Evolutionary conservation across 2,888 invertebrate species (phyloP).

Genomic region (Drosophila lacicola): DNA sequence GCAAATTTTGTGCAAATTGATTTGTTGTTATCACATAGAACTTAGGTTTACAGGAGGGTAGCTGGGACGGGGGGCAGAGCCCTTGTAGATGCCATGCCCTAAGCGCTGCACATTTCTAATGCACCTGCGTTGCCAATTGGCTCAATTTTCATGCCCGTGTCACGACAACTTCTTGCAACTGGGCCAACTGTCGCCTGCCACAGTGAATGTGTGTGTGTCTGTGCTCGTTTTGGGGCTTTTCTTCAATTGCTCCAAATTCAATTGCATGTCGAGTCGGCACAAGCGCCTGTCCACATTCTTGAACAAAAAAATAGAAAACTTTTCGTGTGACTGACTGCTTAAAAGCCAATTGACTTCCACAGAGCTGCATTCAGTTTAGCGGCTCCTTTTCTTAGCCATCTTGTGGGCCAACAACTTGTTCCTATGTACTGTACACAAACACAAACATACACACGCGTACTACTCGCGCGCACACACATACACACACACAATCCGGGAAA

Average conservation of each 20-base stretch:
- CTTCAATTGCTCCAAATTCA: constrained; percentile 71
- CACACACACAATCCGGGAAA: neutral
- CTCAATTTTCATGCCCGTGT: constrained; percentile 76
- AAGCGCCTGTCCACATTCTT: constrained; percentile 56
- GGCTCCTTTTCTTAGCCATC: constrained; percentile 24
- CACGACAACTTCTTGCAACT: constrained; percentile 69
- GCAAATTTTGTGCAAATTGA: constrained; percentile 81
- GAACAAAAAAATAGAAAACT: constrained; percentile 48
- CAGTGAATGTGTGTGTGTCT: constrained; percentile 7
- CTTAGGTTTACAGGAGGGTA: too few species aligned
- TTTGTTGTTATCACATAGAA: constrained; percentile 75
- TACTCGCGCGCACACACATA: constrained; percentile 1
- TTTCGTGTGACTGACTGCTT: constrained; percentile 75
- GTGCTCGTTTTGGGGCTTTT: constrained; percentile 46
- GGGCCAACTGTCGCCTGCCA: constrained; percentile 70
- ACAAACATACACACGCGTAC: neutral
- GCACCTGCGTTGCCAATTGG: constrained; percentile 73
- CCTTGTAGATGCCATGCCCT: constrained; percentile 25
- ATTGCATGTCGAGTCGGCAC: constrained; percentile 60
- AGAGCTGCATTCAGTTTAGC: constrained; percentile 50
- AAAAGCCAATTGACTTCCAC: constrained; percentile 76
- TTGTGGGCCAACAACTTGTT: constrained; percentile 29
- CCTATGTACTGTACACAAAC: constrained; percentile 7
- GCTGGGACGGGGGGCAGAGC: neutral
- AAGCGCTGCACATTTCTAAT: constrained; percentile 68